Conservation (phyloP, 2,797 vertebrate species). For the Sebastes variabilis region DNA sequence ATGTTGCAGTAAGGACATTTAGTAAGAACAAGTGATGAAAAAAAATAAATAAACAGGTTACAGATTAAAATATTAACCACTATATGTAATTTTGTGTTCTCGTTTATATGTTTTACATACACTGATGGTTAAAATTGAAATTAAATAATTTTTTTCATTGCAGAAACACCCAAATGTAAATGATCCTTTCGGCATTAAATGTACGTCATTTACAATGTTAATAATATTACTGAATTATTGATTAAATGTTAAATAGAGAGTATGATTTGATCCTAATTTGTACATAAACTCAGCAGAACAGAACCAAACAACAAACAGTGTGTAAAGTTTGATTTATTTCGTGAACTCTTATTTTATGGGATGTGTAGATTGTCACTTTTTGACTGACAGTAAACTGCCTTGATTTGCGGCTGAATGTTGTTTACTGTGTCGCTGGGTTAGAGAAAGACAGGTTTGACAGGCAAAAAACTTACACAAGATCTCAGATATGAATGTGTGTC, state of each 20-base stretch:
- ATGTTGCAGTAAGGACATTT: too few relatives aligned
- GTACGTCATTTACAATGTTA: not conserved
- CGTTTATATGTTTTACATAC: too few relatives aligned
- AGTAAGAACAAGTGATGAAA: too few relatives aligned
- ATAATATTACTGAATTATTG: not conserved
- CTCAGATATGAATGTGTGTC: not conserved
- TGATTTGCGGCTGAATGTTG: constrained; percentile 6
- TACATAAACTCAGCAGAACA: constrained; percentile 22
- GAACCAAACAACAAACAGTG: constrained; percentile 35
- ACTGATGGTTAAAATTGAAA: too few relatives aligned
- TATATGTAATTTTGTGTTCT: too few relatives aligned
- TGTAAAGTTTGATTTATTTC: constrained; percentile 75
- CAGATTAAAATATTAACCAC: too few relatives aligned
- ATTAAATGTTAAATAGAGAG: not conserved
- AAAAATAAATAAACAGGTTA: too few relatives aligned
- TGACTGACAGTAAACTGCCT: constrained; percentile 74
- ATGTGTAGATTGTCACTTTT: constrained; percentile 63
- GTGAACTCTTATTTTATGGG: constrained; percentile 71
- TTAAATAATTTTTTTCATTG: too few relatives aligned
- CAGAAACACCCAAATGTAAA: too few relatives aligned
- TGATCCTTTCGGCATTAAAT: constrained; percentile 19
- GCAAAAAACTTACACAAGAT: not conserved
- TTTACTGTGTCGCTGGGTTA: not conserved
- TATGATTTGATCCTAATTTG: not conserved
- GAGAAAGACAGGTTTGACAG: not conserved